phyloP scores from a whole-genome alignment of 2,113 vertebrate genomes.

The Hemiscyllium ocellatum region DNA sequence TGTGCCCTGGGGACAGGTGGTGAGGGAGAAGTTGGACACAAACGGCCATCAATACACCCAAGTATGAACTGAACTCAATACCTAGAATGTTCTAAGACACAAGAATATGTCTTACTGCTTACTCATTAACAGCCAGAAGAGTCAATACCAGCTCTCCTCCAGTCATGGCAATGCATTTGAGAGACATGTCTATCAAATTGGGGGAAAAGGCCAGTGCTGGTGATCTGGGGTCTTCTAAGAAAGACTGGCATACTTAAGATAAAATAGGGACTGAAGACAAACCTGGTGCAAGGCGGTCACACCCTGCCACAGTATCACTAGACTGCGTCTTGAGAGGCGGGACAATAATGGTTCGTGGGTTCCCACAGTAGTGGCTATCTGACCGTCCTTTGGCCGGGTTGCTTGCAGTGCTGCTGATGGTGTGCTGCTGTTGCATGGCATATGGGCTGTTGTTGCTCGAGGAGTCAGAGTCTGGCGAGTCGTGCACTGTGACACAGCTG shows the following conservation, averaged over 20 bases:
- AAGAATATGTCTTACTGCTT: not conserved
- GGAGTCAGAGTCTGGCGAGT: conserved; percentile 88
- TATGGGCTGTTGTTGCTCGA: conserved; percentile 92
- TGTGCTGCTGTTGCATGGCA: conserved; percentile 62
- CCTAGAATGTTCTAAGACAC: not conserved
- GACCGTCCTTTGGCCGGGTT: conserved; percentile 72
- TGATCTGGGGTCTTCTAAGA: not conserved
- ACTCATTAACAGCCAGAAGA: not conserved
- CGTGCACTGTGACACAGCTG: conserved; percentile 96
- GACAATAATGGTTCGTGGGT: conserved; percentile 90
- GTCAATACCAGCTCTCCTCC: not conserved
- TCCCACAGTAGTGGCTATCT: conserved; percentile 74
- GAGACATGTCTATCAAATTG: not conserved
- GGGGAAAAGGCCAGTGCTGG: not conserved
- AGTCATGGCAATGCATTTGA: not conserved
- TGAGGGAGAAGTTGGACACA: not conserved
- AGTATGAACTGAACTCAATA: not conserved
- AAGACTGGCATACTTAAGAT: not conserved
- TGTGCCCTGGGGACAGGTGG: not conserved
- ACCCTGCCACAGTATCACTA: conserved; percentile 74
- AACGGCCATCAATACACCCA: not conserved
- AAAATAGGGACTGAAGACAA: not conserved
- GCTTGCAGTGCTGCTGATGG: conserved; percentile 59
- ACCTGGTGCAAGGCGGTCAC: conserved; percentile 85
- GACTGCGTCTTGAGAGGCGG: conserved; percentile 89